Base-by-base conservation (phyloP, 2,113 vertebrate genomes). In the Xyliphius kryptos region DNA sequence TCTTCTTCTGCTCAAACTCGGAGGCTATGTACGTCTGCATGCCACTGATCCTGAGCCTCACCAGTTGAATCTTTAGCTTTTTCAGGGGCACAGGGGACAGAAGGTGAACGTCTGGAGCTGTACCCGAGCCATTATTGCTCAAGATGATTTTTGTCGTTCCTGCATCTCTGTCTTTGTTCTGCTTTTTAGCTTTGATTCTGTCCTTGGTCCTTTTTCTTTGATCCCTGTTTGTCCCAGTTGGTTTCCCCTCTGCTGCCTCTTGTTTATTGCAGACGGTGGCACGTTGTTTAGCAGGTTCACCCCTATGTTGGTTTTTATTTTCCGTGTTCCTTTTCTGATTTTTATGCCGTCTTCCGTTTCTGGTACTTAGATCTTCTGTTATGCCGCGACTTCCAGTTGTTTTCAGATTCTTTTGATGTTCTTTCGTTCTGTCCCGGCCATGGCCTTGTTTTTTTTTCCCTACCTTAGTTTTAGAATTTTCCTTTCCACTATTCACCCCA, bases 11-110 rank as follows among this genome's bases (percentile, higher is more conserved):
- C 61, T 90, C 87, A 13, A 91, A 71, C 73, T 93, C 90, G 0
- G 91, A 90, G 38, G 90, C 84, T 1, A 89, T 88, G 66, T 91
- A 91, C 1, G 87, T 91, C 66, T 91, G 87, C 46, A 85, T 85
- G 64, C 87, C 87, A 0, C 78, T 84, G 0, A 83, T 89, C 70
- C 93, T 84, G 26, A 95, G 83, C 70, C 90, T 94, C 65, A 92
- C 85, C 53, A 95, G 75, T 2, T 88, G 74, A 63, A 95, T 90
- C 83, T 86, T 94, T n/a, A 93, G 78, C 79, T 93, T 90, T 73
- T 90, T 92, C 9, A 83, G 88, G 1, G 92, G 84, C 7, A 90
- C 89, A 66, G 92, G 83, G 2, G 88, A 90, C 55, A 91, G 69
- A 0, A 89, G 87, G 32, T 89, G 87, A 20, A 89, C 79, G 74